phyloP scores from a whole-genome alignment of 1,140 invertebrate species.

The Rhynchophorus ferrugineus region DNA sequence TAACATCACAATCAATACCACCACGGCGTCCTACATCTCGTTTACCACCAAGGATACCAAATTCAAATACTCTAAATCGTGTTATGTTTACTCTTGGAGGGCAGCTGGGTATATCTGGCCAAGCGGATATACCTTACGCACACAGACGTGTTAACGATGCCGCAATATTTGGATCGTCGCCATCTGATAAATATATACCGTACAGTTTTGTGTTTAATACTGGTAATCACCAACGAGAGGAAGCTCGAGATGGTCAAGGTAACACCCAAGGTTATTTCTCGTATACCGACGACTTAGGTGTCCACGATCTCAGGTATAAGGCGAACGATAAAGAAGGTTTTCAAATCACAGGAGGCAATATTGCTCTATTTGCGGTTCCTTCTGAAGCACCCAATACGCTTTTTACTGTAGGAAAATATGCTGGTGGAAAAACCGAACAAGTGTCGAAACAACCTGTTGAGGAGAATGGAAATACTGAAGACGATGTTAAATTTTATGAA shows the following conservation, averaged over 20 bases:
- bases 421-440: too few species aligned
- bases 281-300: slow-evolving; percentile 24
- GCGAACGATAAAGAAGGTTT: slow-evolving; percentile 27
- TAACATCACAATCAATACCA: too few species aligned
- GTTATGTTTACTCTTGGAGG: too few species aligned
- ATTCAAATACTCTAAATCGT: too few species aligned
- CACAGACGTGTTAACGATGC: too few species aligned
- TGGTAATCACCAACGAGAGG: slow-evolving; percentile 27
- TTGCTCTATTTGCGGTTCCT: background rate
- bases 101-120: too few species aligned
- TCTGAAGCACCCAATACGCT: background rate
- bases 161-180: background rate
- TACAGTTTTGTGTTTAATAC: slow-evolving; percentile 27
- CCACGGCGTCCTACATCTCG: too few species aligned
- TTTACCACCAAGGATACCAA: too few species aligned
- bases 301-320: slow-evolving; percentile 23
- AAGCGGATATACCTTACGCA: too few species aligned
- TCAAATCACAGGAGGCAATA: slow-evolving; percentile 18
- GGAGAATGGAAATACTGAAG: background rate
- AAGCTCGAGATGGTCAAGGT: slow-evolving; percentile 27
- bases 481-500: background rate
- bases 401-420: background rate
- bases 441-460: background rate
- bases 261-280: slow-evolving; percentile 33
- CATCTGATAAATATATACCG: slow-evolving; percentile 13